Evolutionary conservation across 2,113 vertebrate species (phyloP).

Genomic region (Lamprologus lemairii): DNA sequence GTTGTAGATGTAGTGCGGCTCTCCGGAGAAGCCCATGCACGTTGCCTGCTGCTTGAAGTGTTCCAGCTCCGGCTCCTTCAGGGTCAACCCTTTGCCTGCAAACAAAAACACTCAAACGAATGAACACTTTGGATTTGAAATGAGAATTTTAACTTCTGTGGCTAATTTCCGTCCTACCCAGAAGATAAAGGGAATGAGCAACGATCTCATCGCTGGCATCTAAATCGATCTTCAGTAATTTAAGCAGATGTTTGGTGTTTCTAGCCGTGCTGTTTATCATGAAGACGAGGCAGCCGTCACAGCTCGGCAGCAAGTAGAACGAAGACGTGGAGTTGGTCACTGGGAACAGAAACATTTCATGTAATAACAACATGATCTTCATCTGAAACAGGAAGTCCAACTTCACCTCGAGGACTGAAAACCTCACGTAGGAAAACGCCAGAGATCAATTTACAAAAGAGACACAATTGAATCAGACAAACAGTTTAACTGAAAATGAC

Average conservation of each 20-base stretch:
- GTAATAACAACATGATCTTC: not conserved
- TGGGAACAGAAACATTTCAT: not conserved
- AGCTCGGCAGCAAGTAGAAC: not conserved
- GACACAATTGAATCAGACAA: not conserved
- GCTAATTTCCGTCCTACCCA: not conserved
- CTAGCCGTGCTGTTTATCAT: not conserved
- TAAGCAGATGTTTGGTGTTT: fast-evolving
- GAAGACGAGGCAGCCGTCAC: not conserved
- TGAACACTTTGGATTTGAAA: not conserved
- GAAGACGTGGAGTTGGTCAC: fast-evolving
- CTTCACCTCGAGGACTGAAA: not conserved
- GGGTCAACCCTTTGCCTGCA: not conserved
- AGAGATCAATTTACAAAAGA: not conserved
- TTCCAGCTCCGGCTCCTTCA: slow-evolving; percentile 14
- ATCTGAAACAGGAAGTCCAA: not conserved
- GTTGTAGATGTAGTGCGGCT: not conserved
- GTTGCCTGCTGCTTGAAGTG: slow-evolving; percentile 19
- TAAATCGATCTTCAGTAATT: fast-evolving
- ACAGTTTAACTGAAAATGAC: not conserved
- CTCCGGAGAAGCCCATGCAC: slow-evolving; percentile 20
- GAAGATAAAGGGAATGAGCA: not conserved
- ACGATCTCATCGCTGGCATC: fast-evolving
- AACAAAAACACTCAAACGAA: not conserved
- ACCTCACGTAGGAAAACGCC: not conserved
- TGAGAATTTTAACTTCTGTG: no score